Evolutionary conservation across 2,888 invertebrate genomes (phyloP).

Genomic region (Chirona hameri): DNA sequence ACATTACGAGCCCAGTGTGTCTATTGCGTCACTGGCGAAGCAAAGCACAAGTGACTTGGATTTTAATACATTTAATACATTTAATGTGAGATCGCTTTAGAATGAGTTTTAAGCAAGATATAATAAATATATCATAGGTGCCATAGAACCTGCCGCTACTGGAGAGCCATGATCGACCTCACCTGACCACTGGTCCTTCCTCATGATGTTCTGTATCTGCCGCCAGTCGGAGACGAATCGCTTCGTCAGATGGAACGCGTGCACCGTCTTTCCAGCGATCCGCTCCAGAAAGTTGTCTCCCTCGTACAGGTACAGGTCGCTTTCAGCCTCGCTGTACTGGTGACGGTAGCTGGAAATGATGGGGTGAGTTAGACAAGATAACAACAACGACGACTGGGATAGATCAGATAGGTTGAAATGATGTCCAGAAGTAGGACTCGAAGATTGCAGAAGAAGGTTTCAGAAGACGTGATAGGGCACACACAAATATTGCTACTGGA

Average conservation of each 20-base stretch:
- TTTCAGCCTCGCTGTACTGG: neutral
- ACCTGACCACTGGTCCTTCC: slow-evolving; percentile 11
- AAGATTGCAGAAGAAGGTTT: neutral
- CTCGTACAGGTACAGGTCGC: neutral
- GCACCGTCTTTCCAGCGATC: slow-evolving; percentile 43
- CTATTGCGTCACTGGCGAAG: too few relatives aligned
- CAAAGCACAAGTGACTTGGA: too few relatives aligned
- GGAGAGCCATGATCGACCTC: too few relatives aligned
- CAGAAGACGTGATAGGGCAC: too few relatives aligned
- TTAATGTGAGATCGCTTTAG: too few relatives aligned
- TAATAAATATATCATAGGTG: too few relatives aligned
- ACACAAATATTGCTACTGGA: too few relatives aligned
- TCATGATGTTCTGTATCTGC: slow-evolving; percentile 35
- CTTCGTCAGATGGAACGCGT: slow-evolving; percentile 45
- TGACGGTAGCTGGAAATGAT: neutral
- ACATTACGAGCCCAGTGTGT: too few relatives aligned
- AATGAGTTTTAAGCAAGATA: too few relatives aligned
- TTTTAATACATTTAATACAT: too few relatives aligned
- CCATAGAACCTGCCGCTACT: too few relatives aligned
- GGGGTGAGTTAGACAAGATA: neutral
- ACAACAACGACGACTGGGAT: neutral
- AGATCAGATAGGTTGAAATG: too few relatives aligned
- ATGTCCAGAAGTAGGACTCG: neutral
- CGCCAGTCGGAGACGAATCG: slow-evolving; percentile 44
- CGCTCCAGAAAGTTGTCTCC: slow-evolving; percentile 31